Base-by-base conservation (phyloP, 2,113 vertebrate genomes). In the Pelusios castaneus region DNA sequence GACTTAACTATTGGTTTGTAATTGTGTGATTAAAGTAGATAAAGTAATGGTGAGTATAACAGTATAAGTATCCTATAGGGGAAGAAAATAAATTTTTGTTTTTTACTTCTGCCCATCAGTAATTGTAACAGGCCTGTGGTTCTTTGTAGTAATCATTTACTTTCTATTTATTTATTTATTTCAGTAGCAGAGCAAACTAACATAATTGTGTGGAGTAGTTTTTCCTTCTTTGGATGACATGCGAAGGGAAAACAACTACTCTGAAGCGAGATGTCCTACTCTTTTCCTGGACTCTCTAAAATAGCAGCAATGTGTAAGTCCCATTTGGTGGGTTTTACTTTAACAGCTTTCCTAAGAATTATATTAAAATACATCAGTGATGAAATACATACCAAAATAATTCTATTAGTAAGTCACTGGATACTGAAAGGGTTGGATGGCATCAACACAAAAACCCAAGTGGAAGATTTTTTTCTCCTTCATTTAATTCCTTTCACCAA, bases 401-500 rank as follows among this genome's bases (percentile, higher is more conserved):
- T 94, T 94, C 55, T 47, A 56, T 31, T 88, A 85, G 70, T 91
- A 84, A 93, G 70, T 92, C 80, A 82, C 21, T 91, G 85, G 85
- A 41, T 92, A 67, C 47, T 4, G 10, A 97, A 96, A 87, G 80
- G 47, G 52, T 80, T 91, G 75, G 91, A 89, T 95, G 63, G 84
- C 76, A 81, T 89, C 3, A 76, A 95, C 94, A 96, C 22, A 49
- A 83, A 45, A 83, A 97, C 92, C 89, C 93, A 95, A 94, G 12
- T 84, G 81, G 92, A 95, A 89, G 43, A 38, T 49, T 88, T 89
- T 93, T 56, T 90, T 93, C 93, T 89, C 43, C 85, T 80, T 78
- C 79, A 95, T 96, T 91, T 89, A 95, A 95, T 95, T 91, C 95
- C 60, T 96, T 96, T 97, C 94, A 95, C 86, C 73, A 95, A 84